Conservation (phyloP, 2,113 vertebrate species). For the Puffinus mauretanicus region DNA sequence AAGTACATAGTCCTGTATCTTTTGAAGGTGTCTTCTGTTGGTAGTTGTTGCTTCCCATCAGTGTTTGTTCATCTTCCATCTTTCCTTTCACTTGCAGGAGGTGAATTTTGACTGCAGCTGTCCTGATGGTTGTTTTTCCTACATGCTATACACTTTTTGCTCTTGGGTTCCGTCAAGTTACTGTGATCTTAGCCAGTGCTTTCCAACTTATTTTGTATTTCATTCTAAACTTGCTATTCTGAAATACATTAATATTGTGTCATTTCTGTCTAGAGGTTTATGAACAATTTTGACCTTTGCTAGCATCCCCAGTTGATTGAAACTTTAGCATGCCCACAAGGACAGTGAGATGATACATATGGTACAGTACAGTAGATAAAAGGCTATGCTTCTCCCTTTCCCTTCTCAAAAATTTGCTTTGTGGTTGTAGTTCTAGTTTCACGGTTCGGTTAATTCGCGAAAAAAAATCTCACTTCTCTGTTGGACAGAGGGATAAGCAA, state of each 20-base stretch:
- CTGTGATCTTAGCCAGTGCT: neutral
- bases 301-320: neutral
- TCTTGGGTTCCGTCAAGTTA: neutral
- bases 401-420: neutral
- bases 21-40: neutral
- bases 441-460: fast-evolving
- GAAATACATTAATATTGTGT: neutral
- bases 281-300: neutral
- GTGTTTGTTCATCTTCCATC: neutral
- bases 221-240: neutral
- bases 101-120: conserved; percentile 27
- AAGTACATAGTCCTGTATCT: neutral
- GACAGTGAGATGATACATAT: neutral
- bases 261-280: neutral
- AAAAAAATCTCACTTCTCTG: neutral
- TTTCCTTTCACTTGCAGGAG: neutral
- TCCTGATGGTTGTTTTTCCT: neutral
- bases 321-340: neutral
- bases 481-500: neutral
- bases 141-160: neutral
- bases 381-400: neutral
- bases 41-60: neutral
- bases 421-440: neutral
- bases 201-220: conserved; percentile 15
- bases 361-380: neutral